These are phyloP conservation scores for Glyphotaelius pellucidus DNA, from an alignment of 2,888 invertebrate genomes.

Conservation along the genomic window DNA sequence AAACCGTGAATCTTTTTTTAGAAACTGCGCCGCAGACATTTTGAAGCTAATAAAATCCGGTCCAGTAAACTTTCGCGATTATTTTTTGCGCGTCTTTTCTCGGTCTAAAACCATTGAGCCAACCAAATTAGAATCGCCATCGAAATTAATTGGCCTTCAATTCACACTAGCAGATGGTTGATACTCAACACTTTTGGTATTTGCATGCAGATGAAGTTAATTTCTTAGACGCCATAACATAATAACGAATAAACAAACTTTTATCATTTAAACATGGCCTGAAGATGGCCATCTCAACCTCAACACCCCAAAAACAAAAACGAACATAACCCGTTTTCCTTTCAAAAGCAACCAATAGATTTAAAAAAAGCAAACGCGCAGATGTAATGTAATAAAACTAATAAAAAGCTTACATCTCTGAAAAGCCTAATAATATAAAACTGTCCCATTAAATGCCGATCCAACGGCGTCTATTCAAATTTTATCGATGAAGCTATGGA, in stretches of 20 bases:
- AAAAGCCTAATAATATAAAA: background rate
- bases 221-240: background rate
- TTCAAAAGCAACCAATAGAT: background rate
- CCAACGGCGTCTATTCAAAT: background rate
- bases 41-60: no score
- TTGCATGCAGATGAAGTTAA: no score
- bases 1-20: no score
- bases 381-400: background rate
- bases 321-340: background rate
- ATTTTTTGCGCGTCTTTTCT: no score
- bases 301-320: background rate
- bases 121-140: background rate
- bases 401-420: background rate
- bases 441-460: background rate
- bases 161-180: background rate
- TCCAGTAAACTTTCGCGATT: no score
- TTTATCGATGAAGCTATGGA: background rate
- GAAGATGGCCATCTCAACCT: background rate
- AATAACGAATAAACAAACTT: background rate
- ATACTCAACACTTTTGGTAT: background rate
- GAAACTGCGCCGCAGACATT: no score
- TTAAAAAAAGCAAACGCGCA: background rate
- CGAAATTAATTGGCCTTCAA: background rate
- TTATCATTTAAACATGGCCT: background rate
- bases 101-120: background rate